Evolutionary conservation across 2,888 invertebrate species (phyloP).

Genomic region (Apamea epomidion): DNA sequence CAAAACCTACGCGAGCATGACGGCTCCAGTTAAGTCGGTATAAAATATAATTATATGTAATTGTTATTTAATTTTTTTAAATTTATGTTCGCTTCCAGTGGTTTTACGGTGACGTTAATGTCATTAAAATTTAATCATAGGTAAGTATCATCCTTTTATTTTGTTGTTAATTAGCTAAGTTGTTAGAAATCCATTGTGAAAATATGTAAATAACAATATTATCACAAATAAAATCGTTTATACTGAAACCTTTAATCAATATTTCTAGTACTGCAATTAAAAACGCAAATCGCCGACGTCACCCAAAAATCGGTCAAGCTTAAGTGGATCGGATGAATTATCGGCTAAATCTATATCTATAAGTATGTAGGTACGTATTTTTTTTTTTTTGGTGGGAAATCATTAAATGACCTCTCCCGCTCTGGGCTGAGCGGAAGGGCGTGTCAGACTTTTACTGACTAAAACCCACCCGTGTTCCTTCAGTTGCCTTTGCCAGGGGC

Average conservation of each 20-base stretch:
- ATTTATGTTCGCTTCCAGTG: neutral
- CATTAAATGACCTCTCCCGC: too few relatives aligned
- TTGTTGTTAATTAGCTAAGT: neutral
- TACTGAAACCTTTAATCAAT: too few relatives aligned
- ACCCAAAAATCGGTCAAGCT: slow-evolving; percentile 8
- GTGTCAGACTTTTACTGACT: too few relatives aligned
- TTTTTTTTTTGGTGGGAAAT: too few relatives aligned
- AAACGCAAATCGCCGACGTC: slow-evolving; percentile 7
- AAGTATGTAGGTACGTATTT: too few relatives aligned
- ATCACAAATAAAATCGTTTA: too few relatives aligned
- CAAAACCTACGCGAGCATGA: neutral
- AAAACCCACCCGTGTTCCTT: too few relatives aligned
- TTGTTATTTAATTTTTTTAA: neutral
- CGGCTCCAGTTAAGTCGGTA: neutral
- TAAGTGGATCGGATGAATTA: slow-evolving; percentile 16
- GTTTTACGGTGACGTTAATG: neutral
- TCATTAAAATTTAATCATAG: neutral
- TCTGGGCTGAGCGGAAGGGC: too few relatives aligned
- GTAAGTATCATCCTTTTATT: neutral
- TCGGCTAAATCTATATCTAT: too few relatives aligned
- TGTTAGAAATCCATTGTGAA: neutral
- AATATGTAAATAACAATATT: neutral
- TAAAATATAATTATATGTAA: neutral
- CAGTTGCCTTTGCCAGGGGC: too few relatives aligned
- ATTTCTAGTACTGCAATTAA: neutral